A percentile compares a stretch with the other conserved stretches of the same genome.
Evolutionary conservation across 2,888 invertebrate genomes (phyloP).

Genomic region (Agrilus biguttatus): DNA sequence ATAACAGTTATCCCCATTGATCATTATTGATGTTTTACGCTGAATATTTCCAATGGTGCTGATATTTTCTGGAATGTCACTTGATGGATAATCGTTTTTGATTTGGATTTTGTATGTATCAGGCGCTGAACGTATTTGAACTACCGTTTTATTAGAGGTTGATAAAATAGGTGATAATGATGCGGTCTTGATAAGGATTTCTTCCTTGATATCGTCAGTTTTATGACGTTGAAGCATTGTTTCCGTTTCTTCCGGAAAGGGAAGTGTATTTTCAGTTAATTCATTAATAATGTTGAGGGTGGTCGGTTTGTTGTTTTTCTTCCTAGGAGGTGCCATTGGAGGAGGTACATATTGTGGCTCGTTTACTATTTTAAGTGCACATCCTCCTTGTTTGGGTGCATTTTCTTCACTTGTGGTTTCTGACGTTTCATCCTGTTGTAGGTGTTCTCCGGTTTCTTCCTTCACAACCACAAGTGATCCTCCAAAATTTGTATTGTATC

Average conservation of each 20-base stretch:
- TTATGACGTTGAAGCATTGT: background rate
- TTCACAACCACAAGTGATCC: background rate
- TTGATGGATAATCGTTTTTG: slow-evolving; percentile 29
- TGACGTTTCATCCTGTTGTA: background rate
- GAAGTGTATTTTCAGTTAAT: background rate
- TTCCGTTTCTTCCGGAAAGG: background rate
- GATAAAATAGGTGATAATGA: slow-evolving; percentile 1
- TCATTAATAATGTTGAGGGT: slow-evolving; percentile 1
- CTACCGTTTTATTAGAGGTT: slow-evolving; percentile 29
- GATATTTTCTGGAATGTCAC: slow-evolving; percentile 15
- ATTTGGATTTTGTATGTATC: slow-evolving; percentile 40
- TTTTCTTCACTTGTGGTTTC: background rate
- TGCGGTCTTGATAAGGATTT: too few species aligned
- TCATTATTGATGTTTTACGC: slow-evolving; percentile 55
- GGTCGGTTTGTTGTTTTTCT: slow-evolving; percentile 25
- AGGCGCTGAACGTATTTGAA: slow-evolving; percentile 28
- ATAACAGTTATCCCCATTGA: slow-evolving; percentile 59
- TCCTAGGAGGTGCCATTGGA: slow-evolving; percentile 28
- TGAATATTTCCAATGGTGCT: slow-evolving; percentile 22
- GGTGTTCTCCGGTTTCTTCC: background rate
- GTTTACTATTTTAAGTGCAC: background rate
- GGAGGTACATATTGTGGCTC: slow-evolving; percentile 10
- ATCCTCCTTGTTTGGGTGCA: background rate
- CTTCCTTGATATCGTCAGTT: too few species aligned
- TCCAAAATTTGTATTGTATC: too few species aligned